Conservation (phyloP, 2,113 vertebrate genomes). For the Suncus etruscus region DNA sequence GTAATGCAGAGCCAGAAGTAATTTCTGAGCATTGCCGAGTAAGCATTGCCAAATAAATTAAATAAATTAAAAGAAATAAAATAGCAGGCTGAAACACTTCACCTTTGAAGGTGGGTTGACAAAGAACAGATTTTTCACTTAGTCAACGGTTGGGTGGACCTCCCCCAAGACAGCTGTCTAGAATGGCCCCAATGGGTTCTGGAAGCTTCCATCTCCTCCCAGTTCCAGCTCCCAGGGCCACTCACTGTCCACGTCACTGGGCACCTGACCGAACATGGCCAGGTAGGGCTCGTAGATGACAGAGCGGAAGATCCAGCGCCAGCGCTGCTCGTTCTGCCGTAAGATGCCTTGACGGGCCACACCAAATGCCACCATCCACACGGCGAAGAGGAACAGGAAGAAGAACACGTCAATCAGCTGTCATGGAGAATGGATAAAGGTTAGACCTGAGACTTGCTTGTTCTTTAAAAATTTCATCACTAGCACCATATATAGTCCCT, state of each 20-base stretch:
- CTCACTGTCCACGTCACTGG: conserved; percentile 89
- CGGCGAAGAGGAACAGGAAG: conserved; percentile 91
- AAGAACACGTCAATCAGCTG: conserved; percentile 91
- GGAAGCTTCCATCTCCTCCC: neutral
- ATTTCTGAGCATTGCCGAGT: too few species aligned
- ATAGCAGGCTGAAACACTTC: neutral
- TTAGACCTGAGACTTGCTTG: neutral
- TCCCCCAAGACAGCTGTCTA: too few species aligned
- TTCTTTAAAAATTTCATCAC: too few species aligned
- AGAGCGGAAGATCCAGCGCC: conserved; percentile 91
- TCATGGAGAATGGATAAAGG: neutral
- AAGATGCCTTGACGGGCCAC: conserved; percentile 91
- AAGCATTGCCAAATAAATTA: too few species aligned
- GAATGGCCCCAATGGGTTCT: neutral
- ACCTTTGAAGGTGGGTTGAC: neutral
- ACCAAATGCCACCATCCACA: conserved; percentile 91
- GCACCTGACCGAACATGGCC: conserved; percentile 91
- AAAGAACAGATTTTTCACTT: rapidly evolving
- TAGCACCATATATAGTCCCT: too few species aligned
- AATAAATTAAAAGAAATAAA: neutral
- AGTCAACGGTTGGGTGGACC: too few species aligned
- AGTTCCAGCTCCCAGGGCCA: neutral
- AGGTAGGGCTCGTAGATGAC: conserved; percentile 90
- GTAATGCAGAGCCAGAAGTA: too few species aligned
- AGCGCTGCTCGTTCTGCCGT: conserved; percentile 89